phyloP scores from a whole-genome alignment of 1,140 invertebrate species.

The Calycopis cecrops region DNA sequence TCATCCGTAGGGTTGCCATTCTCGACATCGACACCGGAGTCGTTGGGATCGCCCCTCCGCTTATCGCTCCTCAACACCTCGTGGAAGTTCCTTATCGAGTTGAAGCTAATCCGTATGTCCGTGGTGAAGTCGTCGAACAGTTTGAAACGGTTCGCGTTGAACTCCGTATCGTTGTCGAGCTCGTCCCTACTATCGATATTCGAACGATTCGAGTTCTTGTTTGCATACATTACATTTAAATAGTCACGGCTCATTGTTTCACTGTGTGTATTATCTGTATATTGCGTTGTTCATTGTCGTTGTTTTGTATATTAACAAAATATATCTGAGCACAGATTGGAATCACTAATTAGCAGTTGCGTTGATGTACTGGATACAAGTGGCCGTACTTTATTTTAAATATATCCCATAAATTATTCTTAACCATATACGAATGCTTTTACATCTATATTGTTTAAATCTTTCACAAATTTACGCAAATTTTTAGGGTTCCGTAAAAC shows the following conservation, averaged over 20 bases:
- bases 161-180: conserved; percentile 64
- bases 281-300: conserved; percentile 24
- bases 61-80: conserved; percentile 44
- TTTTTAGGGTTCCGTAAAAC: too few relatives aligned
- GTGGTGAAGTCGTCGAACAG: conserved; percentile 64
- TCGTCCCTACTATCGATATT: conserved; percentile 36
- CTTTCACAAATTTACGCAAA: too few relatives aligned
- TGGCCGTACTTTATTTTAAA: background rate
- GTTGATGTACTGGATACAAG: conserved; percentile 27
- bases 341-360: conserved; percentile 28
- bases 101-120: conserved; percentile 57
- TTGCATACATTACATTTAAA: conserved; percentile 57
- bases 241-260: conserved; percentile 61
- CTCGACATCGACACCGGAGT: conserved; percentile 66
- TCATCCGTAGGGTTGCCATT: conserved; percentile 60
- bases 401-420: too few relatives aligned
- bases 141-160: conserved; percentile 68
- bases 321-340: conserved; percentile 16
- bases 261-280: conserved; percentile 23
- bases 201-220: conserved; percentile 35
- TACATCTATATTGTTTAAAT: too few relatives aligned
- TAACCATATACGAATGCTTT: too few relatives aligned
- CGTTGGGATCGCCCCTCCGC: conserved; percentile 51
- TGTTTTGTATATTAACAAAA: conserved; percentile 19
- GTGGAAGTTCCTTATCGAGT: conserved; percentile 50